Conservation (phyloP, 1,140 invertebrate species). For the Hesperophylax magnus region DNA sequence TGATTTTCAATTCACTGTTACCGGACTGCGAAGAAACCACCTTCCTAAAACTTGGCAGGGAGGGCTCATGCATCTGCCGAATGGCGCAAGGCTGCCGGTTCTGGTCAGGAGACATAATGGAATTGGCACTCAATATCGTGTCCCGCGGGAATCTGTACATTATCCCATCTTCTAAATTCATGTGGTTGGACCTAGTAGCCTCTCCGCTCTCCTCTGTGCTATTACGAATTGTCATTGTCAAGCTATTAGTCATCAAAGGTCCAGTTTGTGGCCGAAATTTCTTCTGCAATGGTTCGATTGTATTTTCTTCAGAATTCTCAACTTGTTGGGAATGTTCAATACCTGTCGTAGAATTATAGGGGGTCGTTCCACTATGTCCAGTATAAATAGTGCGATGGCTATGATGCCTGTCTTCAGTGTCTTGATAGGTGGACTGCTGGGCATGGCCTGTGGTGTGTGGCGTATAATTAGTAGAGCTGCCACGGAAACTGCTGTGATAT, state of each 20-base stretch:
- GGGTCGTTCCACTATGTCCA: background rate
- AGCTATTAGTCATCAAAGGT: background rate
- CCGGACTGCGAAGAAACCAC: conserved; percentile 13
- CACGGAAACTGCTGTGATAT: no score
- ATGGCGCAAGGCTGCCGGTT: conserved; percentile 12
- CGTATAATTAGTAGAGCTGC: no score
- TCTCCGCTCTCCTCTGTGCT: conserved; percentile 44
- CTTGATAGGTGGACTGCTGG: no score
- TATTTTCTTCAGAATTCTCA: no score
- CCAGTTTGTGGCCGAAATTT: conserved; percentile 22
- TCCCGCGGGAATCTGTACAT: conserved; percentile 24
- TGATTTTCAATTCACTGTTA: conserved; percentile 57
- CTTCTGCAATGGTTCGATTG: conserved; percentile 19
- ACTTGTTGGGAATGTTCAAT: conserved; percentile 26
- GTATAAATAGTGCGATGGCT: conserved; percentile 58
- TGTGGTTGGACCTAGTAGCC: background rate
- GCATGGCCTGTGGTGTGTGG: no score
- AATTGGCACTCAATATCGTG: background rate
- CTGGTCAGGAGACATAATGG: background rate
- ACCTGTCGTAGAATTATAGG: conserved; percentile 1
- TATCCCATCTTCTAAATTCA: background rate
- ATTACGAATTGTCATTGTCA: conserved; percentile 27
- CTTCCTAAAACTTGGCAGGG: conserved; percentile 46
- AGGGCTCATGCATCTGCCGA: background rate
- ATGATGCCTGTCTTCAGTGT: conserved; percentile 65